Conservation (phyloP, 2,797 vertebrate genomes). For the Acanthornis magna region DNA sequence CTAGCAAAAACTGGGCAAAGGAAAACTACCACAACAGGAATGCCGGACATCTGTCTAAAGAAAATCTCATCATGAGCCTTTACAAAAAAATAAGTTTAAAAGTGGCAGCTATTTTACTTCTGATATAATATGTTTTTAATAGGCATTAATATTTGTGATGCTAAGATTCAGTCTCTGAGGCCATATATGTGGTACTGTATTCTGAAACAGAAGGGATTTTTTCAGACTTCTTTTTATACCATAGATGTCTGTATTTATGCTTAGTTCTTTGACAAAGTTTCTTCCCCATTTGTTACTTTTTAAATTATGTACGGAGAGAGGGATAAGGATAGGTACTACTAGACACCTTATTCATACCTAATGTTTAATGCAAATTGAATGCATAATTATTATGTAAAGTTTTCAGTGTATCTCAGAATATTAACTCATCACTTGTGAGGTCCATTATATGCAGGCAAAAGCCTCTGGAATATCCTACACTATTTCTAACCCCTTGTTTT, state of each 20-base stretch:
- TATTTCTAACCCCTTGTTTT: rapidly evolving
- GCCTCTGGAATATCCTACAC: neutral
- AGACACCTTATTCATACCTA: neutral
- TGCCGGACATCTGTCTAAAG: neutral
- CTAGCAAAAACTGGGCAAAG: too few relatives aligned
- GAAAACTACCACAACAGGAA: neutral
- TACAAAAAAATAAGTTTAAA: neutral
- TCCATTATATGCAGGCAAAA: neutral
- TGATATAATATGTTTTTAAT: neutral
- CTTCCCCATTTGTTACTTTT: neutral
- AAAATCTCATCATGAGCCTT: neutral
- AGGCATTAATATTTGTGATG: neutral
- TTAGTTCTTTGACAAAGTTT: neutral
- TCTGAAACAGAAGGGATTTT: neutral
- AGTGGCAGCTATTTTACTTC: neutral
- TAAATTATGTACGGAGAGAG: neutral
- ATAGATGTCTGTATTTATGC: neutral
- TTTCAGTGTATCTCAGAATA: neutral
- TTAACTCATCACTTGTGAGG: neutral
- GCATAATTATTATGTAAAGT: neutral
- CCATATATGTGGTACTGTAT: neutral
- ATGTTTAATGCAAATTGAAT: neutral
- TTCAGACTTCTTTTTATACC: neutral
- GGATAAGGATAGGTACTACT: neutral
- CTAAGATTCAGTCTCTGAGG: neutral